Evolutionary conservation across 2,888 invertebrate species (phyloP), one percentile per base, ranked within the genome.

Genomic region (Caenorhabditis virilis): DNA sequence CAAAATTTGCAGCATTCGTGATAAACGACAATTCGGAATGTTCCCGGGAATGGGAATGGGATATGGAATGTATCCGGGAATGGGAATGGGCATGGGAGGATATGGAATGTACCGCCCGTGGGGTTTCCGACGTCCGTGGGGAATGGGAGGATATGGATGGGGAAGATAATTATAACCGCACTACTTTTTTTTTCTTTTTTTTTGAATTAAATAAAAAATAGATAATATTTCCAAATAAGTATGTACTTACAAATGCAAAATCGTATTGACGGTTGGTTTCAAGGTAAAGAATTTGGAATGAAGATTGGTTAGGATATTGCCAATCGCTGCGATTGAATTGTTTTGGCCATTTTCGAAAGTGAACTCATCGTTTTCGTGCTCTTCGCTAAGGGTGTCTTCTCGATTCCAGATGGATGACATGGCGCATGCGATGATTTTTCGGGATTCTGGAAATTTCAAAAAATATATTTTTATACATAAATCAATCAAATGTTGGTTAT

Each of bases 161-260:
- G 30, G 13, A 9, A 30, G 13, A 30, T 30, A 13, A 9, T 30
- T 30, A 9, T 13, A 6, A 6, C 30, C 30, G 6, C 30, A 30
- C 13, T 13, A 13, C 11, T 43, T 5, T 15, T 7, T 15, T 43
- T 43, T 20, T 25, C 43, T 11, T 11, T 42, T 23, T 18, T 11
- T 15, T 47, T 26, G 18, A 43, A n/a, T n/a, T n/a, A n/a, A n/a
- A n/a, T n/a, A n/a, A n/a, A n/a, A n/a, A n/a, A n/a, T n/a, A n/a
- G n/a, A n/a, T n/a, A n/a, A n/a, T n/a, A n/a, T n/a, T n/a, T n/a
- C n/a, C n/a, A n/a, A n/a, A n/a, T n/a, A n/a, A n/a, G n/a, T n/a
- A n/a, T n/a, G n/a, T n/a, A 62, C 62, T 52, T 16, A 62, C 62
- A 62, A 45, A 45, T 62, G 62, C 20, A 62, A 30, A 39, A 57